phyloP scores from a whole-genome alignment of 2,888 invertebrate species.

The Drosophila suboccidentalis region DNA sequence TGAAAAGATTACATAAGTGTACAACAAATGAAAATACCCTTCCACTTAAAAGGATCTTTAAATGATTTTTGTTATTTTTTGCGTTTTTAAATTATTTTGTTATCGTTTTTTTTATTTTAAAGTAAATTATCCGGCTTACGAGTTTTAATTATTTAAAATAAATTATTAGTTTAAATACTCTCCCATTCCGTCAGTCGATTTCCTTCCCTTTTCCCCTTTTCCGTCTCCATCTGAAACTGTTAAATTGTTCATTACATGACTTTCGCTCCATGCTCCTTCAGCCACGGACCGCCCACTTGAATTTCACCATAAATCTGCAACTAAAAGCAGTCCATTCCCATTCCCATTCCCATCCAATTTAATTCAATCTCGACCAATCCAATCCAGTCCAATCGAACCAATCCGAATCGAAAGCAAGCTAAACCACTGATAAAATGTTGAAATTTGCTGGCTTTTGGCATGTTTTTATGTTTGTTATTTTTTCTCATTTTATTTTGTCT shows the following conservation, averaged over 20 bases:
- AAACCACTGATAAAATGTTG: slow-evolving; percentile 32
- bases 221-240: neutral
- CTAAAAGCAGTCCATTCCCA: neutral
- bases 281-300: slow-evolving; percentile 9
- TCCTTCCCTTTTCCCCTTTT: neutral
- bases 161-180: neutral
- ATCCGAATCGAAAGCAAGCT: slow-evolving; percentile 17
- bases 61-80: neutral
- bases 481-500: slow-evolving; percentile 2
- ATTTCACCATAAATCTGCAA: slow-evolving; percentile 39
- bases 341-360: slow-evolving; percentile 7
- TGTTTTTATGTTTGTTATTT: neutral
- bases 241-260: neutral
- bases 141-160: too few species aligned
- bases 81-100: neutral
- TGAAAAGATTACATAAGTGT: neutral
- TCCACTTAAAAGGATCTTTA: neutral
- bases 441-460: slow-evolving; percentile 20
- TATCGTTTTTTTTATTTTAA: too few species aligned
- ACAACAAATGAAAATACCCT: neutral
- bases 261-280: neutral
- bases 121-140: too few species aligned
- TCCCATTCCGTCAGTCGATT: neutral
- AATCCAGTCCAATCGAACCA: slow-evolving; percentile 11
- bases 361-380: slow-evolving; percentile 8